Evolutionary conservation across 2,888 invertebrate species (phyloP).

Genomic region (Cantharis lateralis): DNA sequence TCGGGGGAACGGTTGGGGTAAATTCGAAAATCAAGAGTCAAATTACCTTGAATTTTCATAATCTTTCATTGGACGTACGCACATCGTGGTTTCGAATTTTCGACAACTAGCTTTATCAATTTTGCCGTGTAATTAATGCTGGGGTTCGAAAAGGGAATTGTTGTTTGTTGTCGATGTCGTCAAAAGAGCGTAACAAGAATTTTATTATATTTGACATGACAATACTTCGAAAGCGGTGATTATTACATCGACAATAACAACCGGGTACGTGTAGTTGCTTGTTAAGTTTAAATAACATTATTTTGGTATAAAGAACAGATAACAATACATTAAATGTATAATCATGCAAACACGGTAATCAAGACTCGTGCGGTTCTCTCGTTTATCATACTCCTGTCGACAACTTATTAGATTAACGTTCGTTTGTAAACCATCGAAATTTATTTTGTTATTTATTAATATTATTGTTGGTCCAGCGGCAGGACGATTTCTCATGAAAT

Average conservation of each 20-base stretch:
- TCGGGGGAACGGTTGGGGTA: not conserved
- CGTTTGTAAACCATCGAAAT: too few species aligned
- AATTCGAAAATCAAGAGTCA: too few species aligned
- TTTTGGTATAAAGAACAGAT: constrained; percentile 8
- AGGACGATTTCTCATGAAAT: too few species aligned
- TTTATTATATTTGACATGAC: not conserved
- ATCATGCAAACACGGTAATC: constrained; percentile 17
- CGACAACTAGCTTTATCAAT: not conserved
- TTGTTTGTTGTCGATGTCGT: not conserved
- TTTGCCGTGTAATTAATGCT: not conserved
- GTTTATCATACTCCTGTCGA: constrained; percentile 12
- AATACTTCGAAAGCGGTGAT: not conserved
- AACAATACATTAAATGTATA: constrained; percentile 6
- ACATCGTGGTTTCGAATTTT: not conserved
- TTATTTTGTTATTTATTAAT: too few species aligned
- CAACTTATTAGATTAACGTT: constrained; percentile 10
- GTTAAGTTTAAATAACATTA: constrained; percentile 8
- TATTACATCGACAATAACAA: not conserved
- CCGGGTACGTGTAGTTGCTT: not conserved
- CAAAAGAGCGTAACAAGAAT: not conserved
- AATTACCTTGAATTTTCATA: not conserved
- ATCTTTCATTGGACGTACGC: not conserved
- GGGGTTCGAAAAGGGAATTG: not conserved
- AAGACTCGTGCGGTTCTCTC: constrained; percentile 14
- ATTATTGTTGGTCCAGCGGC: too few species aligned